A percentile compares a stretch with the other conserved stretches of the same genome.
Evolutionary conservation across 2,797 vertebrate genomes (phyloP).

Genomic region (Odontamblyopus lacepedii): DNA sequence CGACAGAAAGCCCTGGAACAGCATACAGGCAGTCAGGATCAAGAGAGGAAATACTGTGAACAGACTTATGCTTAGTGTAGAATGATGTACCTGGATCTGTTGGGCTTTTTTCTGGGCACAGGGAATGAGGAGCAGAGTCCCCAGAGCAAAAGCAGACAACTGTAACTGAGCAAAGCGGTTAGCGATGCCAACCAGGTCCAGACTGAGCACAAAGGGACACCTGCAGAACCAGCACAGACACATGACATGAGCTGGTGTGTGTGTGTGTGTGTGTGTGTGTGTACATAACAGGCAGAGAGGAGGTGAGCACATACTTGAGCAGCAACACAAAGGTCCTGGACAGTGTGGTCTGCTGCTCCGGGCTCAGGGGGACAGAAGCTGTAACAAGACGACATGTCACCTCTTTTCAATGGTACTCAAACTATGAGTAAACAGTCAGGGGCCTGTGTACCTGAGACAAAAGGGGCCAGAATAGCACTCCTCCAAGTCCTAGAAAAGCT

Average conservation of each 20-base stretch:
- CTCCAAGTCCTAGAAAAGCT: slow-evolving; percentile 84
- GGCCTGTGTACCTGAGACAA: slow-evolving; percentile 82
- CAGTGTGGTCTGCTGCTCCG: slow-evolving; percentile 82
- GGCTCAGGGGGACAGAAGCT: slow-evolving; percentile 88
- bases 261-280: too few relatives aligned
- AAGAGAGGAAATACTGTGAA: neutral
- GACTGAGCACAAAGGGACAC: slow-evolving; percentile 88
- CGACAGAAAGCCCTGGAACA: slow-evolving; percentile 83
- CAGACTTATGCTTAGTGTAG: neutral
- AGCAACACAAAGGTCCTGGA: slow-evolving; percentile 85
- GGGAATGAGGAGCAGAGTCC: slow-evolving; percentile 88
- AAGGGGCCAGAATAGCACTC: slow-evolving; percentile 84
- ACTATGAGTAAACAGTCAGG: neutral
- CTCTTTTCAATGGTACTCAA: neutral
- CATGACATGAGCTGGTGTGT: too few relatives aligned
- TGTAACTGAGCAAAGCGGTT: slow-evolving; percentile 89
- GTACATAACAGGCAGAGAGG: neutral
- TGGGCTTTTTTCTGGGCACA: slow-evolving; percentile 81
- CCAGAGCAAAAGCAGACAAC: slow-evolving; percentile 87
- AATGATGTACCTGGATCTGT: slow-evolving; percentile 84
- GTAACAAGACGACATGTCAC: slow-evolving; percentile 17
- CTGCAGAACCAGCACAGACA: slow-evolving; percentile 58
- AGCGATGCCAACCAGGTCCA: slow-evolving; percentile 89
- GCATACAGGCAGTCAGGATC: neutral
- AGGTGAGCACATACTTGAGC: slow-evolving; percentile 79